A percentile compares a stretch with the other conserved stretches of the same genome.
Conservation (phyloP, 2,113 vertebrate species). For the Herpetotheres cachinnans region DNA sequence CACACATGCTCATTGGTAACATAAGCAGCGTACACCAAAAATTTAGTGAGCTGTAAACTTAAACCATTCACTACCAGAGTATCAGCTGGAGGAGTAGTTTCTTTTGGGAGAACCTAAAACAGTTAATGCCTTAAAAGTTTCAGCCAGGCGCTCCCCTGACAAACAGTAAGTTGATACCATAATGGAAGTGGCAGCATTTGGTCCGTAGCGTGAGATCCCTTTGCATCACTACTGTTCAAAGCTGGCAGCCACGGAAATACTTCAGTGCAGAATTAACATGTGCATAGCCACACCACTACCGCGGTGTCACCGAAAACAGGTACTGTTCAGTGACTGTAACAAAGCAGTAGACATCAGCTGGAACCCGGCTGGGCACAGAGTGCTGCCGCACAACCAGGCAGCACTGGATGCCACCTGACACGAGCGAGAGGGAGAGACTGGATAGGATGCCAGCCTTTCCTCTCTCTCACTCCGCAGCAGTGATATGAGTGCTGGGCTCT, state of each 20-base stretch:
- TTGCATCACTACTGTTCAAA: slow-evolving; percentile 12
- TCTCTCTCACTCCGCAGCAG: not conserved
- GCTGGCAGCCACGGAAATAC: not conserved
- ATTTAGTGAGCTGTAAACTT: slow-evolving; percentile 55
- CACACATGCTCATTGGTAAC: slow-evolving; percentile 52
- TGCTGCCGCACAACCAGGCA: not conserved
- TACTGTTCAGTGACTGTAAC: not conserved
- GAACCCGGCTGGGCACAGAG: not conserved
- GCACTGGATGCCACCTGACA: not conserved
- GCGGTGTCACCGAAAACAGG: not conserved
- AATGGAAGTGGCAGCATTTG: slow-evolving; percentile 56
- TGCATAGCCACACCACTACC: not conserved
- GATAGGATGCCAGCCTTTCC: not conserved
- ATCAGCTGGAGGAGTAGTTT: slow-evolving; percentile 37
- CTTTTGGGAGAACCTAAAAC: slow-evolving; percentile 23
- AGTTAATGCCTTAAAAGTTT: slow-evolving; percentile 38
- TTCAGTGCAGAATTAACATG: not conserved
- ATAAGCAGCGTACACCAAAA: slow-evolving; percentile 48
- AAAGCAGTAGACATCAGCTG: not conserved
- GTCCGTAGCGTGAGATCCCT: slow-evolving; percentile 15
- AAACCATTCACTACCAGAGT: slow-evolving; percentile 35
- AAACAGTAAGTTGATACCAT: not conserved
- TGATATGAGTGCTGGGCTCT: not conserved
- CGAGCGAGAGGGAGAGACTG: not conserved
- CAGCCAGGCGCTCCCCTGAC: slow-evolving; percentile 8